These are phyloP conservation scores for Syngnathus acus DNA, from an alignment of 2,797 vertebrate genomes.

Conservation along the genomic window DNA sequence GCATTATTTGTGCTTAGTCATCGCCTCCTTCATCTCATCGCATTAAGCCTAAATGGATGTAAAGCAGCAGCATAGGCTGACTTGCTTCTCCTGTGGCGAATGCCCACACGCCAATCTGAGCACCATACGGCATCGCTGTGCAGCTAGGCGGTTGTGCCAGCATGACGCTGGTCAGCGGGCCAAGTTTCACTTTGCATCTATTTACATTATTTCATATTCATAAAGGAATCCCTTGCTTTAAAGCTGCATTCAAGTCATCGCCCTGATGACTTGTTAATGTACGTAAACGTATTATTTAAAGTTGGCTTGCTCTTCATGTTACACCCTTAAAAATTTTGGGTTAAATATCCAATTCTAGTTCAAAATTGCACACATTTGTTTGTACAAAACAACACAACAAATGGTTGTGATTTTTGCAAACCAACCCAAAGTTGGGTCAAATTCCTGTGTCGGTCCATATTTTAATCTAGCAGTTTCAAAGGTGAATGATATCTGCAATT, in stretches of 20 bases:
- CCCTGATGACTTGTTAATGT: not conserved
- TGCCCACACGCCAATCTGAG: constrained; percentile 44
- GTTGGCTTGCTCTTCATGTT: not conserved
- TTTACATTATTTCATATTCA: not conserved
- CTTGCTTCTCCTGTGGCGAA: constrained; percentile 27
- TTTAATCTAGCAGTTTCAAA: too few species aligned
- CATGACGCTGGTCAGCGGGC: constrained; percentile 49
- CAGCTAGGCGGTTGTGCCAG: constrained; percentile 44
- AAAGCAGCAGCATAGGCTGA: constrained; percentile 15
- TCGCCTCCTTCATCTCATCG: not conserved
- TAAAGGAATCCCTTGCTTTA: not conserved
- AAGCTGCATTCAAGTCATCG: not conserved
- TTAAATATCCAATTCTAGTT: too few species aligned
- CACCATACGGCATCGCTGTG: constrained; percentile 51
- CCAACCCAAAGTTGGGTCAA: too few species aligned
- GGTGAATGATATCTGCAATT: not conserved
- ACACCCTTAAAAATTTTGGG: not conserved
- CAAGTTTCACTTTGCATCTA: constrained; percentile 37
- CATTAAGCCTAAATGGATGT: not conserved
- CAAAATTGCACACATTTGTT: too few species aligned
- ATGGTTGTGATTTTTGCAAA: too few species aligned
- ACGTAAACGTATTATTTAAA: not conserved
- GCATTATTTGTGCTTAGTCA: not conserved
- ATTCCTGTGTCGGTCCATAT: too few species aligned
- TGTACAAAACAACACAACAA: too few species aligned